A percentile compares a stretch with the other conserved stretches of the same genome.
Evolutionary conservation across 1,140 invertebrate species (phyloP).

Genomic region (Metopolophium dirhodum): DNA sequence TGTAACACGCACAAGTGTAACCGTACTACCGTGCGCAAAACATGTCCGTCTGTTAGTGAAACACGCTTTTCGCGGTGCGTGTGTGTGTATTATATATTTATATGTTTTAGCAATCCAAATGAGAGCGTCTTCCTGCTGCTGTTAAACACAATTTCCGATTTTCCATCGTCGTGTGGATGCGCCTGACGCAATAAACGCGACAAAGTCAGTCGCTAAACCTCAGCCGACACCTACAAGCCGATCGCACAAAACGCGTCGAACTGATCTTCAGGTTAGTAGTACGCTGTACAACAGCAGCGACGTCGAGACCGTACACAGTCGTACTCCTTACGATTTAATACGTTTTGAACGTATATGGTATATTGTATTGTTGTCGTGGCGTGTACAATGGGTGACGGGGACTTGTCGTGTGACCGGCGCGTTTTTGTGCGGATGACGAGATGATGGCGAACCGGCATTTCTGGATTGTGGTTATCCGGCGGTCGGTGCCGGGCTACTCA

Average conservation of each 20-base stretch:
- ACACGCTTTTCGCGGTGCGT: constrained; percentile 24
- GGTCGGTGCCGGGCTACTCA: background rate
- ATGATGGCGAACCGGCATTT: background rate
- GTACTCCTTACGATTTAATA: background rate
- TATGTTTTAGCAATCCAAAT: background rate
- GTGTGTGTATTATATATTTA: constrained; percentile 13
- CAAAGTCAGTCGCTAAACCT: background rate
- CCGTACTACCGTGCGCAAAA: background rate
- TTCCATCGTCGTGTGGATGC: background rate
- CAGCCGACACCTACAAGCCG: background rate
- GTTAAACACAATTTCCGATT: background rate
- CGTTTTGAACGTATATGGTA: background rate
- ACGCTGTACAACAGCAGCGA: too few species aligned
- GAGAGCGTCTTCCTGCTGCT: background rate
- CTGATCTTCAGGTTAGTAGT: constrained; percentile 9
- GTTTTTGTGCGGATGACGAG: background rate
- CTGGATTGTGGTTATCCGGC: background rate
- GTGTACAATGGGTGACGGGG: background rate
- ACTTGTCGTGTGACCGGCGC: background rate
- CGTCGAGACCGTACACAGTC: background rate
- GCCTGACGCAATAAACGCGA: background rate
- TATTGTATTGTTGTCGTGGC: background rate
- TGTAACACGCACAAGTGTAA: constrained; percentile 20
- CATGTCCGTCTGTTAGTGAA: constrained; percentile 43
- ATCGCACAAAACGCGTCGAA: background rate